Evolutionary conservation across 2,797 vertebrate species (phyloP), one percentile per base, ranked within the genome.

Genomic region (Buphagus erythrorhynchus): DNA sequence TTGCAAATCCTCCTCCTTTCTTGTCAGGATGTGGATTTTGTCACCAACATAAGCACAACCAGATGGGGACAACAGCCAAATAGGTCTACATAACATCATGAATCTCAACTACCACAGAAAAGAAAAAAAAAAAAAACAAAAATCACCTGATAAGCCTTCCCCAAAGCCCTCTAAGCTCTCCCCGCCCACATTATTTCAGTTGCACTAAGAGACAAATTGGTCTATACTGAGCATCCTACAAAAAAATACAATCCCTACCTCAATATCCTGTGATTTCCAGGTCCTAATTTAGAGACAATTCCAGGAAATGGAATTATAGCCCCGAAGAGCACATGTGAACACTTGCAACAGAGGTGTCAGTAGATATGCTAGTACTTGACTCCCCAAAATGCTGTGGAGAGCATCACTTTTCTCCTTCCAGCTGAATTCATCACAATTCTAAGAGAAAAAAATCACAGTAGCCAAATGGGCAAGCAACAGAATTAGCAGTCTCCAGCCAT

Each of bases 321-420:
- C 59, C 33, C 42, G 31, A 72, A 58, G 28, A 69, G 20, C 22
- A 36, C 0, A 0, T 1, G 6, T 13, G 19, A 77, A 36, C 20
- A 31, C 11, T 63, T 66, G 26, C 54, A 66, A 19, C 1, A 3
- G 38, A 49, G 19, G 21, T 52, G 12, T 36, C 28, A 43, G 18
- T 33, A 46, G 29, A 15, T 31, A 8, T 6, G 17, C 8, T 24
- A 16, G 11, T 11, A 58, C 31, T 15, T 25, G 25, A 31, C 46
- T 20, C 13, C 66, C 24, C 42, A 38, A 20, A 69, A 65, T 26
- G 28, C n/a, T 49, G 21, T 13, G 58, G 51, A 62, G 2, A 69
- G 6, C 40, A 67, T 31, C 13, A 31, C 35, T 75, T 69, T 20
- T 43, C 25, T 40, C 35, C 46, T 61, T 26, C 42, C 38, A 62